Percentiles rank a stretch among this genome's conserved stretches.
phyloP scores from a whole-genome alignment of 2,113 vertebrate species.

The Phalacrocorax carbo region DNA sequence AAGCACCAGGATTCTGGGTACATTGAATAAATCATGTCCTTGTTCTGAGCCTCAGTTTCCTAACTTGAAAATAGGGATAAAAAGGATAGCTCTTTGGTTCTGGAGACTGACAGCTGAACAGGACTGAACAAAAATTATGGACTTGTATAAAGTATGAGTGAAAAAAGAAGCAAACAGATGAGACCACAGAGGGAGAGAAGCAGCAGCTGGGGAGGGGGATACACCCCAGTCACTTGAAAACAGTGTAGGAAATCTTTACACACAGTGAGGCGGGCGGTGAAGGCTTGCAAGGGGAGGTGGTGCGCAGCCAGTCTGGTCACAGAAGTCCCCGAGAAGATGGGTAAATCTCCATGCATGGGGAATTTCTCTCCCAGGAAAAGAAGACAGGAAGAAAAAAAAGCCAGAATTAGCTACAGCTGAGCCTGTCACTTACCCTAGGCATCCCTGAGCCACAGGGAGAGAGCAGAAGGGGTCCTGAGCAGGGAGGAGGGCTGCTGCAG shows the following conservation, averaged over 20 bases:
- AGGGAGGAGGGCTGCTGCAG: not conserved
- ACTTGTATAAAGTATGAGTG: not conserved
- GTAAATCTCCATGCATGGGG: not conserved
- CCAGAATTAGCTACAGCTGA: not conserved
- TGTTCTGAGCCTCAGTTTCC: not conserved
- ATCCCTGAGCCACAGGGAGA: fast-evolving
- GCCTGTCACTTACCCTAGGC: not conserved
- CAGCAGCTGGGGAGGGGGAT: not conserved
- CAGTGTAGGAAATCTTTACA: not conserved
- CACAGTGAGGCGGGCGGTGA: not conserved
- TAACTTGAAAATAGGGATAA: not conserved
- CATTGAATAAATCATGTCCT: not conserved
- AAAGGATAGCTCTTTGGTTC: not conserved
- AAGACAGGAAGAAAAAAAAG: not conserved
- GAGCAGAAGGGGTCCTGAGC: not conserved
- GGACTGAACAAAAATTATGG: not conserved
- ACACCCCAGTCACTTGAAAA: not conserved
- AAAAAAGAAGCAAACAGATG: not conserved
- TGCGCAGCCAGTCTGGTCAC: not conserved
- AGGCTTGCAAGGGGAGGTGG: not conserved
- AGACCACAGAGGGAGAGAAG: not conserved
- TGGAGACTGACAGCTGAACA: not conserved
- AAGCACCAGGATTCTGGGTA: not conserved
- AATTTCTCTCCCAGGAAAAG: not conserved
- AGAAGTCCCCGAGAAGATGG: not conserved